Evolutionary conservation across 2,113 vertebrate genomes (phyloP), one percentile per base, ranked within the genome.

Genomic region (Telmatochromis brachygnathus): DNA sequence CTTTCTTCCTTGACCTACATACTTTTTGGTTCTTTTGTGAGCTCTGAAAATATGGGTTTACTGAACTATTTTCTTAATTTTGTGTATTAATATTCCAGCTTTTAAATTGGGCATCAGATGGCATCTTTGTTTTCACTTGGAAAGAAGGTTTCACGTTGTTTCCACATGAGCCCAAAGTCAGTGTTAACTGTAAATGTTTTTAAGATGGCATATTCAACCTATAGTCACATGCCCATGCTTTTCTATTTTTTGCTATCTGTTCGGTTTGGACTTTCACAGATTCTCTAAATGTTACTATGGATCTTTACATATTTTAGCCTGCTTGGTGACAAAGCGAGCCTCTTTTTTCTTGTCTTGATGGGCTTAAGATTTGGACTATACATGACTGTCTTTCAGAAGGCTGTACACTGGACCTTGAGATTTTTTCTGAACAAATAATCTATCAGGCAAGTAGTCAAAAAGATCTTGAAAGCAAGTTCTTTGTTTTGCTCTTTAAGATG

Each of bases 61-160:
- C 87, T 91, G 83, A 93, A 86, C 90, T 89, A 80, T 65, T 30
- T 68, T 42, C 33, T 58, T 35, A 5, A 80, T 79, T 82, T 84
- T 42, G 33, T 73, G 15, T 81, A 55, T 73, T 54, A 82, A 83
- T 91, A 79, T 73, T 62, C 9, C n/a, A 23, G 15, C 23, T 85
- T 62, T 83, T 15, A 35, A 81, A 88, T n/a, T 65, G 30, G 6
- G 6, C 19, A 65, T 65, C 10, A 65, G 60, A 65, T 65, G 60
- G 60, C 60, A 65, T 65, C 60, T 65, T 65, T 21, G 60, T 37
- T 65, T 65, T 65, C 33, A 65, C 19, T 65, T 65, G 60, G 60
- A 65, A 65, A 65, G 60, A 65, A 65, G 60, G 60, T 65, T 37
- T 68, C 60, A 13, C 1, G 3, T 37, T 68, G 11, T 68, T 68